Conservation (phyloP, 2,888 invertebrate species). For the Phengaris alcon region DNA sequence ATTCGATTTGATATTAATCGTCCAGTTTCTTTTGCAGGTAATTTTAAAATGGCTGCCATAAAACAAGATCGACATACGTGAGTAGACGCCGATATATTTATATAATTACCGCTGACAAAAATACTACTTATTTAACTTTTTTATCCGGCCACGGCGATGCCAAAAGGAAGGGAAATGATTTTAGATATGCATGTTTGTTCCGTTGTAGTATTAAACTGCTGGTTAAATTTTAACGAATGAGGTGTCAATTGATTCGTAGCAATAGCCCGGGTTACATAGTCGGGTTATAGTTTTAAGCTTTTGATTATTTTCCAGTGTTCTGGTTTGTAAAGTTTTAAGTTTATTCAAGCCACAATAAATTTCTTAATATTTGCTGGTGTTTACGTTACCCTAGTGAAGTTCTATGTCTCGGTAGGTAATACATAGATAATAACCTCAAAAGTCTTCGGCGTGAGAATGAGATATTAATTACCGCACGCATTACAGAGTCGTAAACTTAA, state of each 20-base stretch:
- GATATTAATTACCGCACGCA: conserved; percentile 4
- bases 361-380: background rate
- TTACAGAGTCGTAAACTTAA: background rate
- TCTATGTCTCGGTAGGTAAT: background rate
- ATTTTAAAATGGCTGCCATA: conserved; percentile 5
- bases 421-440: background rate
- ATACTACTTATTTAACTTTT: too few species aligned
- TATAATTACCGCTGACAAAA: background rate
- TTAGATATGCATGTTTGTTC: too few species aligned
- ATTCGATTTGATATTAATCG: conserved; percentile 14
- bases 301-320: too few species aligned
- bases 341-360: background rate
- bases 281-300: too few species aligned
- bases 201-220: too few species aligned
- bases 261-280: too few species aligned
- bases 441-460: background rate
- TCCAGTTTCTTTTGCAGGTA: conserved; percentile 35
- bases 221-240: too few species aligned
- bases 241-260: too few species aligned
- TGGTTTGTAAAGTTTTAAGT: background rate
- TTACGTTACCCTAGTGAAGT: background rate
- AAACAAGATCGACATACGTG: conserved; percentile 1
- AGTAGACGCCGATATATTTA: background rate
- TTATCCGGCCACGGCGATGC: too few species aligned
- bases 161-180: too few species aligned